Percentiles rank a stretch among this genome's conserved stretches.
These are phyloP conservation scores for Neelides sp. DNA, from an alignment of 1,140 invertebrate genomes.

Conservation along the genomic window DNA sequence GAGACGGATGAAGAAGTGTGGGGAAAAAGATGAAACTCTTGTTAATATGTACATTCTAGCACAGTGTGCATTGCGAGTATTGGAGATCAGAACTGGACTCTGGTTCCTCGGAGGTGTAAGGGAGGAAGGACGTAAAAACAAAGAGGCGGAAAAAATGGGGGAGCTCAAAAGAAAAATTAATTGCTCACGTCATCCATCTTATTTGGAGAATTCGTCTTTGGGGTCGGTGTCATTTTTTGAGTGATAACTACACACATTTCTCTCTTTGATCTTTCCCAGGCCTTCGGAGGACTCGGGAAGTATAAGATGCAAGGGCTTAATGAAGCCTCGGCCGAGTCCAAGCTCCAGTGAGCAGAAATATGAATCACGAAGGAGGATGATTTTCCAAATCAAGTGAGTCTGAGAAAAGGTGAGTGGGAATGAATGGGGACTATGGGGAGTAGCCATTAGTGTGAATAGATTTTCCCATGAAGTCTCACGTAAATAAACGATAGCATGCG, in stretches of 20 bases:
- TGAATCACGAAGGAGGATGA: constrained; percentile 1
- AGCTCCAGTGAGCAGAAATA: neutral
- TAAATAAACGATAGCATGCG: constrained; percentile 21
- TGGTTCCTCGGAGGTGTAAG: constrained; percentile 1
- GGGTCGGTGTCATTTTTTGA: constrained; percentile 22
- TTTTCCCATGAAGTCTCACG: constrained; percentile 24
- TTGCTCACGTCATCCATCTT: constrained; percentile 32
- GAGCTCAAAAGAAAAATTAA: constrained; percentile 28
- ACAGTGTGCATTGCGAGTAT: too few species aligned
- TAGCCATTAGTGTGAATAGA: constrained; percentile 23
- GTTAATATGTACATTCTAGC: too few species aligned
- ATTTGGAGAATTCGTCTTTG: constrained; percentile 26
- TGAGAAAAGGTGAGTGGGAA: constrained; percentile 18
- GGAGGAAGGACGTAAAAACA: constrained; percentile 17
- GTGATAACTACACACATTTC: constrained; percentile 25
- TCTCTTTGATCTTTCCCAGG: constrained; percentile 16
- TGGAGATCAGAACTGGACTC: too few species aligned
- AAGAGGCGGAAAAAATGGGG: neutral
- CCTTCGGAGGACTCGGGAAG: constrained; percentile 4
- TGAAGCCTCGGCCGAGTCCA: neutral
- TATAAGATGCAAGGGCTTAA: neutral
- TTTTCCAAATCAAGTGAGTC: constrained; percentile 1
- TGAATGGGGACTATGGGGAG: constrained; percentile 7
- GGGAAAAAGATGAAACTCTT: constrained; percentile 9
- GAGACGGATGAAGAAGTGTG: constrained; percentile 23